Percentiles rank a stretch among this genome's conserved stretches.
These are phyloP conservation scores for Magallana angulata DNA, from an alignment of 1,140 invertebrate genomes.

Conservation along the genomic window DNA sequence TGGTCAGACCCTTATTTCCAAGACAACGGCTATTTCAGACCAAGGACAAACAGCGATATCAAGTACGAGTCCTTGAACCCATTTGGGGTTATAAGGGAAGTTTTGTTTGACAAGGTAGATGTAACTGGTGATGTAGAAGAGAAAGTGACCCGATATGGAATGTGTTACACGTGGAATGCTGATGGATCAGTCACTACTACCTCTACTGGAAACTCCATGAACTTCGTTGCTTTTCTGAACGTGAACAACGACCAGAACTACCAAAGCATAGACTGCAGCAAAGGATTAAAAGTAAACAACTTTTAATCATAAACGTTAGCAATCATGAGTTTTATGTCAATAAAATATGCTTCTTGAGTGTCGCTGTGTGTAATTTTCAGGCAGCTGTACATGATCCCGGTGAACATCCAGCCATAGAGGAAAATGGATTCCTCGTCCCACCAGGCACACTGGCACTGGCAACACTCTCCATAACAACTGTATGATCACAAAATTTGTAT, in stretches of 20 bases:
- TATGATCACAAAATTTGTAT: neutral
- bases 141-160: neutral
- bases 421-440: neutral
- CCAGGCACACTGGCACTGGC: neutral
- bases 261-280: conserved; percentile 5
- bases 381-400: neutral
- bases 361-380: neutral
- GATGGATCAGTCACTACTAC: neutral
- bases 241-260: neutral
- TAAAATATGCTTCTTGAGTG: too few relatives aligned
- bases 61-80: neutral
- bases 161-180: conserved; percentile 7
- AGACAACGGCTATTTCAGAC: neutral
- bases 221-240: neutral
- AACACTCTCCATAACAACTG: neutral
- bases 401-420: neutral
- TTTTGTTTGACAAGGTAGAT: neutral
- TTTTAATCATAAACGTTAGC: neutral
- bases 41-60: neutral
- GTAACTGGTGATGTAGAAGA: neutral
- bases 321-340: too few relatives aligned
- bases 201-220: neutral
- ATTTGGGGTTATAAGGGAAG: neutral
- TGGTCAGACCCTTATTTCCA: conserved; percentile 43
- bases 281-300: neutral